Base-by-base conservation (phyloP, 2,113 vertebrate species). In the Petaurus breviceps region DNA sequence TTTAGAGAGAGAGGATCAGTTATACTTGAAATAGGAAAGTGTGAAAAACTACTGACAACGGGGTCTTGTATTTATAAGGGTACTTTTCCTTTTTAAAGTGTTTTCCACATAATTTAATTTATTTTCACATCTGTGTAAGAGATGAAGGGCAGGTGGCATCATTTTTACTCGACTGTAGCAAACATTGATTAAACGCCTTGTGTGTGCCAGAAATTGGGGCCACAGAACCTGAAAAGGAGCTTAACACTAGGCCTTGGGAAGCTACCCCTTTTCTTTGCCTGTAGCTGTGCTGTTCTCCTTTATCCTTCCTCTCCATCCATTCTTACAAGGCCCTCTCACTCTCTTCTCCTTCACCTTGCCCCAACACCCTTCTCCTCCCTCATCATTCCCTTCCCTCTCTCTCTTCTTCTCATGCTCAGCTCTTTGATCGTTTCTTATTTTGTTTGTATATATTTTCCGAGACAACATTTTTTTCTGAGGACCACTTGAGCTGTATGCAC, bases 1-100 rank as follows among this genome's bases (percentile, higher is more conserved):
- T 95, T 95, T 96, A 93, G 92, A 91, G 90, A 95, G 53, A 50
- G 24, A 47, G 90, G 57, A 93, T 97, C 84, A 96, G 91, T 96
- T 92, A 93, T 61, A 31, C 22, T 94, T 93, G 89, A 61, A 95
- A 51, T 93, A 77, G 95, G 90, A 96, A 94, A 61, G 43, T 61
- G 94, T 46, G 90, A 94, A 55, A 94, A 93, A n/a, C 68, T 23
- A 31, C 91, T 51, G 92, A 51, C 43, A 84, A 93, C 89, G 31
- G 23, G 53, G 91, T 90, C 54, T 90, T 84, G 10, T 43, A 51
- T 37, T 91, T 77, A 28, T 37, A 92, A 49, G 95, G 28, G 68
- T 43, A 84, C 68, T 84, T 84, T 46, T 84, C 26, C 89, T 92
- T 93, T 43, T 10, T 23, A 57, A 92, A 31, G 37, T 28, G 24